Evolutionary conservation across 2,888 invertebrate genomes (phyloP), one percentile per base, ranked within the genome.

Genomic region (Hoplodrina ambigua): DNA sequence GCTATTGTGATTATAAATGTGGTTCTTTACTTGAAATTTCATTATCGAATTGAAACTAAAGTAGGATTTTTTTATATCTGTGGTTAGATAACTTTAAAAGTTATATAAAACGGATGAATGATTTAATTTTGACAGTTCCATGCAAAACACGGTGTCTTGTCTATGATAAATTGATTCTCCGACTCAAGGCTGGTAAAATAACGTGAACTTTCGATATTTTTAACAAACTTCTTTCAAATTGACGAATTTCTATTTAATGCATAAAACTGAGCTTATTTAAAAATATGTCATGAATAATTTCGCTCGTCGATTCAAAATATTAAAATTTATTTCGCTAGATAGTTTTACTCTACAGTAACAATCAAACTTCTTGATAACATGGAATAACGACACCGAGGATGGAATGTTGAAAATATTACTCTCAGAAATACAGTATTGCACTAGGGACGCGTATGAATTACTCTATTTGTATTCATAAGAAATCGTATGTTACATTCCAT

Each of bases 391-490:
- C 19, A 59, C 15, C 49, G 56, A 61, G 30, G 30, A 33, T 56
- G 10, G 53, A 73, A 65, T n/a, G 60, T 33, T 61, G 54, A 61
- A 74, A 75, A 70, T 79, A 70, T 61, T 67, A 52, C 41, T 20
- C 11, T 67, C 60, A 70, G 70, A 68, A 67, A 79, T 74, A 79
- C 66, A 59, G 64, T 33, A 63, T 46, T 74, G 59, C 79, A 58
- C 66, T 54, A 49, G 68, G 49, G 73, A 77, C 64, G 54, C 30
- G 56, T 70, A 60, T 49, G 33, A 74, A 67, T 74, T 64, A 74
- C 79, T 73, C 69, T 68, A 78, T 78, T 79, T 79, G 55, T 78
- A 78, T 78, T 75, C 80, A 79, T 78, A 78, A 75, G 79, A 75
- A 78, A 70, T 59, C 69, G 33, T 79, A 75, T 61, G 67, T 69